These are phyloP conservation scores for Rhodinocichla rosea DNA, from an alignment of 2,113 vertebrate species.

Conservation along the genomic window DNA sequence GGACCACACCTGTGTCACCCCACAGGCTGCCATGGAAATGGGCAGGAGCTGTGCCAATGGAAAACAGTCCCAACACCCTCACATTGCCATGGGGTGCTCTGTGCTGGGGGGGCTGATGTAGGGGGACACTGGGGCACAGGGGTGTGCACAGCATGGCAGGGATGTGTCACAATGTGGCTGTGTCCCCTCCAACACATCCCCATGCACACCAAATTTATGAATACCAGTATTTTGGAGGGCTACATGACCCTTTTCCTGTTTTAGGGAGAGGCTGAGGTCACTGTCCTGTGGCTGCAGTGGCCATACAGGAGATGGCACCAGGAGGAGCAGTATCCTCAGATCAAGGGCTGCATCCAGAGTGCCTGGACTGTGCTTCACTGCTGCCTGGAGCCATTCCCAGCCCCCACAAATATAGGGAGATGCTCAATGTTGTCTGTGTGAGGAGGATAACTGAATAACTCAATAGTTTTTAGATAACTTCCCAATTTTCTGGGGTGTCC, in stretches of 20 bases:
- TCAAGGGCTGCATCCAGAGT: background rate
- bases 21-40: background rate
- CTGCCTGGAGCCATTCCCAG: background rate
- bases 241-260: background rate
- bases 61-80: background rate
- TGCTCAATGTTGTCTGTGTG: accelerated
- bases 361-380: background rate
- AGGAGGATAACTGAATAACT: background rate
- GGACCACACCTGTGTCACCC: background rate
- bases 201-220: background rate
- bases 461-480: background rate
- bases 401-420: background rate
- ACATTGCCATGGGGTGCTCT: background rate
- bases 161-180: background rate
- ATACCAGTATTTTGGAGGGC: background rate
- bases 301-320: background rate
- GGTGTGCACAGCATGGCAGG: accelerated
- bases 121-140: background rate
- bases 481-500: background rate
- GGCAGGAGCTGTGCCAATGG: background rate
- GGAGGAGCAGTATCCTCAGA: background rate
- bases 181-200: background rate
- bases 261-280: background rate
- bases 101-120: accelerated
- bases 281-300: background rate